Base-by-base conservation (phyloP, 2,797 vertebrate species). In the Decapterus maruadsi region DNA sequence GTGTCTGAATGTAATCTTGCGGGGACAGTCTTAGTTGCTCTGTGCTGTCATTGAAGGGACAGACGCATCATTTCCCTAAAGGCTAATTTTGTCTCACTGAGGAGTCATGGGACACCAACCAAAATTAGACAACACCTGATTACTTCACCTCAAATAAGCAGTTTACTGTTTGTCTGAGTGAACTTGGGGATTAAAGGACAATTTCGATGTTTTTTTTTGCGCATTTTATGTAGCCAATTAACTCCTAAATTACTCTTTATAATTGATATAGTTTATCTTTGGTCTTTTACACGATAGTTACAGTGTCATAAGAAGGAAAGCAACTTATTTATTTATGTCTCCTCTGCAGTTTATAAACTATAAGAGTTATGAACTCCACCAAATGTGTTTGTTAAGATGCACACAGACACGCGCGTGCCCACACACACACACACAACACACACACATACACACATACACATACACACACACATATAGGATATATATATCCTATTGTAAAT, bases 41-140 rank as follows among this genome's bases (percentile, higher is more conserved):
- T 20, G 55, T 16, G 75, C 68, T 86, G 87, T 89, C 87, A 89
- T 72, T 85, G 81, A 86, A 73, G 81, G 72, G 77, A 84, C 87
- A 68, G 69, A 74, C 51, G 43, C 65, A 72, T 91, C 19, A 63
- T 90, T 83, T 90, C 80, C 72, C 80, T 76, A 48, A 71, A 62
- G 64, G 79, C 82, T 88, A 75, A 87, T 90, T 89, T 75, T 70
- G 78, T 84, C 70, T 73, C 74, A 16, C 53, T 22, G 77, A 60
- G 43, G 45, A 71, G 79, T 79, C 85, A 80, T 26, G 46, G 70
- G 77, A 84, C 76, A 68, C 69, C 51, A 78, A 55, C 51, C 72
- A 53, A 42, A 81, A 80, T 77, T 63, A 81, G 78, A 77, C 75
- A 61, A 63, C 62, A 75, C 78, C 77, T 74, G 56, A 80, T 61